Evolutionary conservation across 2,797 vertebrate species (phyloP), one percentile per base, ranked within the genome.

Genomic region (Molossus molossus): DNA sequence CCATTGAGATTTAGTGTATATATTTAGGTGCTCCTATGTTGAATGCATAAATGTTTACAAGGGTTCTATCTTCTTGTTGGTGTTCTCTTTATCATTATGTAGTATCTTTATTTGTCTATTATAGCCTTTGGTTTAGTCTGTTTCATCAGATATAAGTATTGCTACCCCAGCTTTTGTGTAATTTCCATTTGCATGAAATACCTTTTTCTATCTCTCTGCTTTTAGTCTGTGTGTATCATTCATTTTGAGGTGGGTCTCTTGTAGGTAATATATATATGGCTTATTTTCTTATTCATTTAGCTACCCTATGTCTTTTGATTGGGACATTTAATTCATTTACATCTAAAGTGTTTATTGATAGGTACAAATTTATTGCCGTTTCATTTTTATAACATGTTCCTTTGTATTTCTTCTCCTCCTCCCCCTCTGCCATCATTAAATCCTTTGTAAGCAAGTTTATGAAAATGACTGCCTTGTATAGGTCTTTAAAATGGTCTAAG

Each of bases 371-470:
- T 45, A 45, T 45, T 45, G 40, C 40, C 40, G 6, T 45, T 45
- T 45, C 40, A 45, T 45, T 45, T 45, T 45, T 45, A 45, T 45
- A 45, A 45, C 40, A 45, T 45, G 40, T 45, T 45, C 40, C 40
- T 45, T 45, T 45, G 40, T 45, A 45, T 45, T 45, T 45, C 40
- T 45, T 45, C 40, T 45, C 40, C 40, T 45, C 40, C 40, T 45
- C 40, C 40, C 40, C 40, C 5, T 45, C 40, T 45, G 25, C 23
- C 37, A 40, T 79, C 57, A 72, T 65, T 80, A 89, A 89, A 80
- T 87, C 29, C 62, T 55, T 76, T 76, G 50, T 94, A 81, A 91
- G 53, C 70, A 91, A 91, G 18, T 73, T 87, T 91, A 60, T 65
- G 64, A 57, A 69, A 92, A 77, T 13, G 57, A 72, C 29, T 85